Conservation (phyloP, 2,888 invertebrate genomes). For the Cistogaster globosa region DNA sequence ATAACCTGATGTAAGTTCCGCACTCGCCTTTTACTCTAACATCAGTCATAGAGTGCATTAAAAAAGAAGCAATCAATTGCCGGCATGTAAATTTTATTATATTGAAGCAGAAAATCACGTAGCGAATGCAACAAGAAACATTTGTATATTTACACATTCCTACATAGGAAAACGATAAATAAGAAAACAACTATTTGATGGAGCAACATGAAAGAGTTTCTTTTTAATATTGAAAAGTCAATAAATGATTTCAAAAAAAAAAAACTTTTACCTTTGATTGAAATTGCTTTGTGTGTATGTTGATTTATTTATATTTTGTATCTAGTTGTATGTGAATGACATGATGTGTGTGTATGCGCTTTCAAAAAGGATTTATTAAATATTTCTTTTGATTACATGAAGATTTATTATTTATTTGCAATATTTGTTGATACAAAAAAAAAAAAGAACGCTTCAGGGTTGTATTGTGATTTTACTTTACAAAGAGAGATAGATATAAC, state of each 20-base stretch:
- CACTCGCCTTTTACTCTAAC: too few relatives aligned
- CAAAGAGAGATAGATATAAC: background rate
- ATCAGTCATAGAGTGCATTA: too few relatives aligned
- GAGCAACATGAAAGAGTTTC: background rate
- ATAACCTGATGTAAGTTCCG: too few relatives aligned
- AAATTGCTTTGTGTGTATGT: slow-evolving; percentile 36
- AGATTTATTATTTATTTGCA: slow-evolving; percentile 54
- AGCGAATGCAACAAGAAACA: too few relatives aligned
- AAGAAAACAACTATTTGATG: background rate
- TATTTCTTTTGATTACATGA: slow-evolving; percentile 38
- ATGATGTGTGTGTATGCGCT: background rate
- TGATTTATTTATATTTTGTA: background rate
- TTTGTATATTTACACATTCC: too few relatives aligned
- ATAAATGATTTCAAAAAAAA: background rate
- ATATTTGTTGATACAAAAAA: slow-evolving; percentile 29
- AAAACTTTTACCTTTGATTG: slow-evolving; percentile 59
- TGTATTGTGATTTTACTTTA: background rate
- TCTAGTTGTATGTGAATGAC: background rate
- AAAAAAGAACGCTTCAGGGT: background rate
- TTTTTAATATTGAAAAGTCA: background rate
- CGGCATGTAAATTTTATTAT: too few relatives aligned
- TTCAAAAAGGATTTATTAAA: slow-evolving; percentile 56
- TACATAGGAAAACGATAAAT: too few relatives aligned
- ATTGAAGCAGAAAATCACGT: too few relatives aligned
- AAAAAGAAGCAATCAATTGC: too few relatives aligned